Conservation (phyloP, 1,140 invertebrate species). For the Steinernema feltiae region DNA sequence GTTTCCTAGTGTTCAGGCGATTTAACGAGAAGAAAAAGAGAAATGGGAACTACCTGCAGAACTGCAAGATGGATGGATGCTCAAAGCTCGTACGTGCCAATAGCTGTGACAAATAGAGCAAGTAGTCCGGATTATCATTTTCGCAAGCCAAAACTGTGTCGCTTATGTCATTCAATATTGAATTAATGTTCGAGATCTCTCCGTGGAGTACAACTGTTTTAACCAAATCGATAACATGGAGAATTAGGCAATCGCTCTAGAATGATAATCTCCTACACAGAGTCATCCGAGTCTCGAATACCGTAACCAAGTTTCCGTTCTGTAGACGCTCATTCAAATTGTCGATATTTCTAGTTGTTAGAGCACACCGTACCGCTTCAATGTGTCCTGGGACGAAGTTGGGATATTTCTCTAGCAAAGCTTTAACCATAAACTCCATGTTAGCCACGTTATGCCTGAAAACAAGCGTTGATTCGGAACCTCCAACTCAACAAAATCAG, state of each 20-base stretch:
- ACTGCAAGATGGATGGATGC: not conserved
- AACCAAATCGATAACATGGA: not conserved
- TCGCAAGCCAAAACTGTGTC: not conserved
- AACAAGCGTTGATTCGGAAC: not conserved
- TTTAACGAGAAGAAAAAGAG: too few species aligned
- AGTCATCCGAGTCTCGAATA: not conserved
- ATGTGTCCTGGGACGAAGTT: not conserved
- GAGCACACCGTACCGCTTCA: not conserved
- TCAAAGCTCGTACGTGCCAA: not conserved
- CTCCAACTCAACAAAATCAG: not conserved
- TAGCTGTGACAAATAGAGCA: not conserved
- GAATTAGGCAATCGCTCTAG: not conserved
- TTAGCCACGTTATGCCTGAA: slow-evolving; percentile 8
- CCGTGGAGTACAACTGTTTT: not conserved
- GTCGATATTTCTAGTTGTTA: not conserved
- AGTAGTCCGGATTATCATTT: not conserved
- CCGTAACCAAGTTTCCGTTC: slow-evolving; percentile 2
- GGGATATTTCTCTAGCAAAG: slow-evolving; percentile 1
- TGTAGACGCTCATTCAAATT: not conserved
- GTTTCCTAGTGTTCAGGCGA: too few species aligned
- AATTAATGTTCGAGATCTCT: not conserved
- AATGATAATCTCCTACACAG: not conserved
- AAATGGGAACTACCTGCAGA: too few species aligned
- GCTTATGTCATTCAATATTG: not conserved
- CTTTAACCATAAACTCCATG: not conserved